Conservation (phyloP, 2,797 vertebrate species). For the Alca torda region DNA sequence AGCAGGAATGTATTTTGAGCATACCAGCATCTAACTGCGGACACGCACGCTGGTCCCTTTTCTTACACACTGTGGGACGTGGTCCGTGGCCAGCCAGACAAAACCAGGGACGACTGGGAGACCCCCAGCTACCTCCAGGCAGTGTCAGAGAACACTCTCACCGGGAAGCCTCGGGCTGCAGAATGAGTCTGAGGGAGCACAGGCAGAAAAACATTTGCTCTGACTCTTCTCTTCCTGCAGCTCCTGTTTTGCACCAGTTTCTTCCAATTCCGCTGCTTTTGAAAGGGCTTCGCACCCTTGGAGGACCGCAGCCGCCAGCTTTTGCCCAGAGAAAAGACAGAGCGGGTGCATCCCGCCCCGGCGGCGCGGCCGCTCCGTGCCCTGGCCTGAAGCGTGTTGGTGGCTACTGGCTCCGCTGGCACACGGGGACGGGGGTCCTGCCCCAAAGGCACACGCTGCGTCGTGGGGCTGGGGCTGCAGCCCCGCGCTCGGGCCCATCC, state of each 20-base stretch:
- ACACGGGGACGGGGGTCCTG: too few species aligned
- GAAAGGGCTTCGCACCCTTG: neutral
- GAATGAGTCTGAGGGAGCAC: neutral
- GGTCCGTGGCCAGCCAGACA: neutral
- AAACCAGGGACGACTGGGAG: neutral
- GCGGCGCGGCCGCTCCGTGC: too few species aligned
- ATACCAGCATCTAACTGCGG: neutral
- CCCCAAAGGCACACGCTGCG: rapidly evolving
- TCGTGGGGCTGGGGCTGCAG: rapidly evolving
- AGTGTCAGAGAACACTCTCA: neutral
- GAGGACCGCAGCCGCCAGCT: neutral
- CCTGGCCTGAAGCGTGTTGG: too few species aligned
- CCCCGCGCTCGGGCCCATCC: neutral
- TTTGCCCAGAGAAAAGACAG: neutral
- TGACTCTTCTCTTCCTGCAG: neutral
- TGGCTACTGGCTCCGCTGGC: neutral
- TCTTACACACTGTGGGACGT: neutral
- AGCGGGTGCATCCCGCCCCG: neutral
- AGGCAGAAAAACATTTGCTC: neutral
- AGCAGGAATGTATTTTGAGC: neutral
- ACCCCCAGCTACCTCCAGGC: neutral
- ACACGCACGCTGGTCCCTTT: too few species aligned
- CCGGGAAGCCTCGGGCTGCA: neutral
- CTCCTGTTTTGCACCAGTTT: neutral
- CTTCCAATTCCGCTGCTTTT: neutral